Conservation (phyloP, 2,888 invertebrate species). For the Flabesymbios commensalis region DNA sequence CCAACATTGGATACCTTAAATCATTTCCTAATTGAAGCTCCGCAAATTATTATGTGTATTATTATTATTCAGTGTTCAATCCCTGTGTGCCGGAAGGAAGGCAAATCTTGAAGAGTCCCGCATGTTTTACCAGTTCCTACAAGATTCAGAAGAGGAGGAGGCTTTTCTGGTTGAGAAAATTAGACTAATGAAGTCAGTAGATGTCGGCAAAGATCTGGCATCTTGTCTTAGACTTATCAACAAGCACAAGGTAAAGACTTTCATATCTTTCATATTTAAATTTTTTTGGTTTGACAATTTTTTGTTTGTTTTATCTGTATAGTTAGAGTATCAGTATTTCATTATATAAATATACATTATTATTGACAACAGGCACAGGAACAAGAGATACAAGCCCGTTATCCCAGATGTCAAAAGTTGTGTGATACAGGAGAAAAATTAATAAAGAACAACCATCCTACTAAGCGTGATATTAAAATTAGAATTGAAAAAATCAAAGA, state of each 20-base stretch:
- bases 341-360: neutral
- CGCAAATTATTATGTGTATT: too few relatives aligned
- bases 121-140: conserved; percentile 91
- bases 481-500: conserved; percentile 80
- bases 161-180: conserved; percentile 95
- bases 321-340: neutral
- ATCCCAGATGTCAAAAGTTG: conserved; percentile 61
- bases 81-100: conserved; percentile 75
- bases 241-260: conserved; percentile 82
- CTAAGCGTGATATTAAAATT: conserved; percentile 78
- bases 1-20: too few relatives aligned
- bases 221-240: conserved; percentile 87
- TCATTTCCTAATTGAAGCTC: too few relatives aligned
- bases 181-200: conserved; percentile 87
- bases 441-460: conserved; percentile 80
- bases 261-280: neutral
- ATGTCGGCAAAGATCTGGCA: conserved; percentile 88
- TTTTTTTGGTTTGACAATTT: neutral
- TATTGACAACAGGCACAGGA: conserved; percentile 61
- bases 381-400: conserved; percentile 79
- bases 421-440: conserved; percentile 75
- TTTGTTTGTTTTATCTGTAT: neutral
- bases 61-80: conserved; percentile 84
- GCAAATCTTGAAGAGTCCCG: conserved; percentile 87
- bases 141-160: conserved; percentile 97